Evolutionary conservation across 2,888 invertebrate genomes (phyloP), one percentile per base, ranked within the genome.

Genomic region (Dolichomitus sp.): DNA sequence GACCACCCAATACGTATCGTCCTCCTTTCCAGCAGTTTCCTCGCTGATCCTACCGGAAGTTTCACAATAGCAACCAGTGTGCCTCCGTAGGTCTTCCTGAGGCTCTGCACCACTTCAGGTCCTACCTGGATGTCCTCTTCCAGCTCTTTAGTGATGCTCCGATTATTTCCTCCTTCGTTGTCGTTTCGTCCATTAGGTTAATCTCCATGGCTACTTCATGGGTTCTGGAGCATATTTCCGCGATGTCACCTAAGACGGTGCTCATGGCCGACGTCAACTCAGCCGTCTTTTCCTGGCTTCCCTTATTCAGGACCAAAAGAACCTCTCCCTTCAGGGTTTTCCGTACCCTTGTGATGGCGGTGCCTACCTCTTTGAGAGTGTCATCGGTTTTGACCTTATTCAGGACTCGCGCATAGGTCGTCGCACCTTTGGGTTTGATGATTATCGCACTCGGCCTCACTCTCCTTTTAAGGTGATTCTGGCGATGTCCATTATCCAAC

Each of bases 11-110:
- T 37, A 1, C 37, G 33, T 9, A 61, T 6, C 14, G 37, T 61
- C 14, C 33, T 17, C 59, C 37, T 37, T 61, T 7, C 0, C 37
- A 1, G 59, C 59, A 17, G 7, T 3, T 0, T 17, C 37, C n/a
- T n/a, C n/a, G n/a, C n/a, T n/a, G n/a, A n/a, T n/a, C n/a, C n/a
- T n/a, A n/a, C n/a, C n/a, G n/a, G n/a, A n/a, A n/a, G n/a, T n/a
- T n/a, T n/a, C n/a, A n/a, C n/a, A n/a, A n/a, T n/a, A 0, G 59
- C 7, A 37, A 37, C 4, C 0, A n/a, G 37, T 2, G 59, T 61
- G 12, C n/a, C 37, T 4, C 59, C 59, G n/a, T 37, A 37, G 11
- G 37, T 4, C 1, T 52, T 70, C 2, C 78, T 37, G 9, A 78
- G 12, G 0, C 40, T 12, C 30, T 76, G 61, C 12, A 76, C 37